A percentile compares a stretch with the other conserved stretches of the same genome.
phyloP scores from a whole-genome alignment of 2,888 invertebrate species.

The Melangyna quadrimaculata region DNA sequence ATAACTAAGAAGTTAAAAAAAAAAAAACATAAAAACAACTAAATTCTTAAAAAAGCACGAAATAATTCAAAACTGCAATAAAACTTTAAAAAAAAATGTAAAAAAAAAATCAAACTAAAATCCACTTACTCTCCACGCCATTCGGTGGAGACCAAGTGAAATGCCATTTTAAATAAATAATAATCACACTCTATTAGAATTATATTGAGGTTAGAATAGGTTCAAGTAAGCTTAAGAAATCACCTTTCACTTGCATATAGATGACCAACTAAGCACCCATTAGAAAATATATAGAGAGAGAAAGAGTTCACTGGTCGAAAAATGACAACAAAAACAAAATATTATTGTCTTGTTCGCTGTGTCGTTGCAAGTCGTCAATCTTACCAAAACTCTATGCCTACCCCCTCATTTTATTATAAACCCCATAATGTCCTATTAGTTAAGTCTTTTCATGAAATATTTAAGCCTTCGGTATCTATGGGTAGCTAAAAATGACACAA shows the following conservation, averaged over 20 bases:
- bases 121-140: slow-evolving; percentile 34
- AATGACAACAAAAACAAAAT: neutral
- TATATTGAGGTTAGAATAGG: slow-evolving; percentile 64
- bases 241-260: slow-evolving; percentile 29
- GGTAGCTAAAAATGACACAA: slow-evolving; percentile 12
- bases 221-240: slow-evolving; percentile 60
- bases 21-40: neutral
- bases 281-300: neutral
- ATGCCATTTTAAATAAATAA: slow-evolving; percentile 50
- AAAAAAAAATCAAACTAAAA: slow-evolving; percentile 8
- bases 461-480: neutral
- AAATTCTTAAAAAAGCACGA: neutral
- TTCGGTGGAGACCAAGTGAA: slow-evolving; percentile 33
- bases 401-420: neutral
- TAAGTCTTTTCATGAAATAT: slow-evolving; percentile 12
- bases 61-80: neutral
- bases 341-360: neutral
- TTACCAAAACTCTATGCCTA: neutral
- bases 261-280: neutral
- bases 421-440: slow-evolving; percentile 23
- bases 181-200: slow-evolving; percentile 56
- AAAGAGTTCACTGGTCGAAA: slow-evolving; percentile 57
- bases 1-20: neutral
- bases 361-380: slow-evolving; percentile 1
- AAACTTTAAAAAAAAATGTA: neutral